Evolutionary conservation across 2,797 vertebrate species (phyloP).

Genomic region (Alca torda): DNA sequence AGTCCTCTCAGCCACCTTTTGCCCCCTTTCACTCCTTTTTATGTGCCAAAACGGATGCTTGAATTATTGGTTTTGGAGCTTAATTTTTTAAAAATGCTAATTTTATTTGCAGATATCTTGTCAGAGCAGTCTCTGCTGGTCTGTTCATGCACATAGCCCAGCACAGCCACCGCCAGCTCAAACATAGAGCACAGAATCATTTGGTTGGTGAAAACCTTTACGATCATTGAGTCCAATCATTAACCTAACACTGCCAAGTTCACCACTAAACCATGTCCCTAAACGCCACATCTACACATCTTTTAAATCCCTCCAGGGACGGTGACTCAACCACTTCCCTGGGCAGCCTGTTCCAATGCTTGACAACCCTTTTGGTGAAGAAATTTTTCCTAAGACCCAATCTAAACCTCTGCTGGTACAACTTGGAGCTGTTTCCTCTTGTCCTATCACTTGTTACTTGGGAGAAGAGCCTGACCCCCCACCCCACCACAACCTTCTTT

Average conservation of each 20-base stretch:
- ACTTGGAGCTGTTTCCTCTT: accelerated
- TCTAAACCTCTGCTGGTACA: background rate
- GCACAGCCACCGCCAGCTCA: background rate
- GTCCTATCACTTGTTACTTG: accelerated
- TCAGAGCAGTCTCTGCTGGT: background rate
- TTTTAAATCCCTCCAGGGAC: background rate
- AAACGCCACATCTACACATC: accelerated
- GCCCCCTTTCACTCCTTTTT: background rate
- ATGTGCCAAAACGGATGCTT: accelerated
- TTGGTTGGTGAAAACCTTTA: background rate
- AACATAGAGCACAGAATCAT: background rate
- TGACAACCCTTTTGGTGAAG: accelerated
- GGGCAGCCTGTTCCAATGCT: background rate
- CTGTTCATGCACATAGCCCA: accelerated
- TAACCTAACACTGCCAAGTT: accelerated
- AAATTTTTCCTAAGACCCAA: background rate
- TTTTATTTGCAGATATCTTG: background rate
- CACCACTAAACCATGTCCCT: background rate
- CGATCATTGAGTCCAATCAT: accelerated
- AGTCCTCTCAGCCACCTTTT: background rate
- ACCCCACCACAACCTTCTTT: accelerated
- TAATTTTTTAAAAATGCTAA: background rate
- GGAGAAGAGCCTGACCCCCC: background rate
- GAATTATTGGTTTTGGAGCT: background rate
- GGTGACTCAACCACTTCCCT: background rate